Percentiles rank a stretch among this genome's conserved stretches.
Conservation (phyloP, 2,888 invertebrate species). For the Ernsta delagoae region DNA sequence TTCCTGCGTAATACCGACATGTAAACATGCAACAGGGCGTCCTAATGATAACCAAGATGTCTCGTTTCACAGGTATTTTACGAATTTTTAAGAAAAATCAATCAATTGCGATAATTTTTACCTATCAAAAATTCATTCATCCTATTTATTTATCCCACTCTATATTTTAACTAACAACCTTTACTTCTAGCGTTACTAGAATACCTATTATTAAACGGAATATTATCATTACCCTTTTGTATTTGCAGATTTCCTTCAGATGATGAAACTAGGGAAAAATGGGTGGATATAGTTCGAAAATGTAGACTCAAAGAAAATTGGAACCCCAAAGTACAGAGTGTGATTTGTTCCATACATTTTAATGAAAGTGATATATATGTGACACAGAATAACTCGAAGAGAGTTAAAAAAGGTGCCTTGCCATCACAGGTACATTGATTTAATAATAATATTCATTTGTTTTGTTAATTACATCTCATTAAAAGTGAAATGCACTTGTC, state of each 20-base stretch:
- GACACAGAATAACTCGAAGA: constrained; percentile 8
- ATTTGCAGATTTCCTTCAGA: constrained; percentile 11
- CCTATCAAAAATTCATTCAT: too few species aligned
- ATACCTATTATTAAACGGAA: too few species aligned
- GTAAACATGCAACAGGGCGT: constrained; percentile 8
- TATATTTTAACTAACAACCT: too few species aligned
- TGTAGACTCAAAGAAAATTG: constrained; percentile 6
- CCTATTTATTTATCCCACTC: too few species aligned
- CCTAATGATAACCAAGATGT: constrained; percentile 11
- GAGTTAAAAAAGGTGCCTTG: constrained; percentile 9
- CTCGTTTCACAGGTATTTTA: constrained; percentile 8
- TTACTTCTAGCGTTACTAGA: too few species aligned
- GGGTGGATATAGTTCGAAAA: constrained; percentile 11
- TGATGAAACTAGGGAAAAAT: not conserved
- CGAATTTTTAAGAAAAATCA: not conserved
- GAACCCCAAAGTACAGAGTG: constrained; percentile 1
- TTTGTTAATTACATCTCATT: too few species aligned
- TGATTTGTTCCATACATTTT: constrained; percentile 24
- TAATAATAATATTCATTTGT: too few species aligned
- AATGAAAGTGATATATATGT: constrained; percentile 3
- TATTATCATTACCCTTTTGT: not conserved
- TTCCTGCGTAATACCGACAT: constrained; percentile 17
- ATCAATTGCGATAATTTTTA: too few species aligned
- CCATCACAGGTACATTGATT: constrained; percentile 4
- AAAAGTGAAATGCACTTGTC: too few species aligned